Percentiles rank a stretch among this genome's conserved stretches.
Conservation (phyloP, 2,888 invertebrate species). For the Zygaena filipendulae region DNA sequence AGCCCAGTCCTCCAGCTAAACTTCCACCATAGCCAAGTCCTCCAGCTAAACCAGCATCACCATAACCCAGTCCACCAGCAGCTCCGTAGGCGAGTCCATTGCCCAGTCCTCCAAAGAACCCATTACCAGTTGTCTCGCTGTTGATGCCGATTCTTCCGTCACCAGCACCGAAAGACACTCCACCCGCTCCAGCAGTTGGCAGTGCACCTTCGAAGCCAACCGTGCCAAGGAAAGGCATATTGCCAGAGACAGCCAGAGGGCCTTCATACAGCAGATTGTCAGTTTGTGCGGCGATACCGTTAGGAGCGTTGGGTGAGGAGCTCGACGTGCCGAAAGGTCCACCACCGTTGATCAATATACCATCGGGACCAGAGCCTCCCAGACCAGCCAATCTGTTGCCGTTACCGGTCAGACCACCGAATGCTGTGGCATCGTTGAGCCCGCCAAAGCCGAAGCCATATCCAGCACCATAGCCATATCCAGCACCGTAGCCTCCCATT, state of each 20-base stretch:
- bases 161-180: slow-evolving; percentile 24
- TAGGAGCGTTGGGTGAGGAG: slow-evolving; percentile 20
- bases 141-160: too few relatives aligned
- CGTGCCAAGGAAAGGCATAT: slow-evolving; percentile 23
- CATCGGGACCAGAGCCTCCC: not conserved
- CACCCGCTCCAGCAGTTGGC: slow-evolving; percentile 21
- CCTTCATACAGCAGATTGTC: slow-evolving; percentile 29
- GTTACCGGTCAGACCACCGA: not conserved
- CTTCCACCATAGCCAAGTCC: too few relatives aligned
- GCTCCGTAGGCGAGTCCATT: not conserved
- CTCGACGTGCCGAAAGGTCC: slow-evolving; percentile 21
- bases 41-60: not conserved
- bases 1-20: too few relatives aligned
- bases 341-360: slow-evolving; percentile 14
- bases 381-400: not conserved
- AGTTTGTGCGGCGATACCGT: slow-evolving; percentile 22
- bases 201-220: slow-evolving; percentile 20
- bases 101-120: not conserved
- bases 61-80: not conserved
- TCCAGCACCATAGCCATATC: not conserved
- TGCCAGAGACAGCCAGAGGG: slow-evolving; percentile 19
- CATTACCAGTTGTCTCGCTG: too few relatives aligned
- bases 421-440: not conserved
- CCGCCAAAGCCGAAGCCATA: not conserved
- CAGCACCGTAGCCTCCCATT: not conserved